These are phyloP conservation scores for Mayetiola destructor DNA, from an alignment of 2,888 invertebrate species.

Conservation along the genomic window DNA sequence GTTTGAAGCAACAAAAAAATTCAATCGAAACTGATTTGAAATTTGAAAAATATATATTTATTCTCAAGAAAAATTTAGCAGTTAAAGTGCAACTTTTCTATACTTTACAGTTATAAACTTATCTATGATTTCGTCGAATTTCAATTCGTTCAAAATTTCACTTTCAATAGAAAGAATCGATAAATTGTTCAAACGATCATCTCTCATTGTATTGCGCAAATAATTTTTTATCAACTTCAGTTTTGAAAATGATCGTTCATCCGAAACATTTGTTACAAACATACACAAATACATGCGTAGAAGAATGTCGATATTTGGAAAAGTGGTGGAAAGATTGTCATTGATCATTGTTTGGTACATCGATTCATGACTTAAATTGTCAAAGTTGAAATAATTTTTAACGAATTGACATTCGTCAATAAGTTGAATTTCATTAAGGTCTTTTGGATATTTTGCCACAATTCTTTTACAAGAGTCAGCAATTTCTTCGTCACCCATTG, in stretches of 20 bases:
- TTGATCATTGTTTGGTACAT: constrained; percentile 1
- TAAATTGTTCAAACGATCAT: constrained; percentile 4
- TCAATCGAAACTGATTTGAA: no score
- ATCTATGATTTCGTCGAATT: constrained; percentile 9
- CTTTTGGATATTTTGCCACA: background rate
- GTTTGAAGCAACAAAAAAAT: no score
- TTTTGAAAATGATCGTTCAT: constrained; percentile 2
- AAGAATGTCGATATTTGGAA: background rate
- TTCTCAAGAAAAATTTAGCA: no score
- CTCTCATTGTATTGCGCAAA: background rate
- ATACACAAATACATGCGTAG: constrained; percentile 1
- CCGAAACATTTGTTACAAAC: background rate
- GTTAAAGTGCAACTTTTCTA: background rate
- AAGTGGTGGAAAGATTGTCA: background rate
- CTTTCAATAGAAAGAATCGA: constrained; percentile 6
- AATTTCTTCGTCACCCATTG: background rate
- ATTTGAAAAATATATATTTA: no score
- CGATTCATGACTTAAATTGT: background rate
- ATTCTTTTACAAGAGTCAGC: background rate
- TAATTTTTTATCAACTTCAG: background rate
- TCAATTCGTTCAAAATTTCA: constrained; percentile 4
- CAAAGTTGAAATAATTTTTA: background rate
- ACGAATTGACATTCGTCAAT: background rate
- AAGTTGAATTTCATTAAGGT: background rate
- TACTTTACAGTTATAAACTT: background rate